Conservation (phyloP, 2,888 invertebrate species). For the Lordiphosa andalusiaca region DNA sequence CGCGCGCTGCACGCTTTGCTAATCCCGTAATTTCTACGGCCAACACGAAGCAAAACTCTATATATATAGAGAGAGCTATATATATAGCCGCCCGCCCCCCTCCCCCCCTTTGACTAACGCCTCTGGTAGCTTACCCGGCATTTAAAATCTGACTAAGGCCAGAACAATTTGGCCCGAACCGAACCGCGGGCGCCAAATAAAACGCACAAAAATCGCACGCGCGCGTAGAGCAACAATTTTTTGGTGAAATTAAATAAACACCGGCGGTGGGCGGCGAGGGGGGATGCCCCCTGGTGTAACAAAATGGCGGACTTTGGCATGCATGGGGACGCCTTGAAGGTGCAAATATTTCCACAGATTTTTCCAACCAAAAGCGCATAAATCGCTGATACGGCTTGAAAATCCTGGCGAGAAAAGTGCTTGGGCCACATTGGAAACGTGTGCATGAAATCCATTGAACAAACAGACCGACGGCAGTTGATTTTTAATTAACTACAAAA, state of each 20-base stretch:
- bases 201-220: conserved; percentile 52
- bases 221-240: conserved; percentile 50
- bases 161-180: conserved; percentile 65
- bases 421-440: conserved; percentile 55
- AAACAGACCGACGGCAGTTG: conserved; percentile 80
- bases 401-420: conserved; percentile 32
- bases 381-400: conserved; percentile 70
- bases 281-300: conserved; percentile 32
- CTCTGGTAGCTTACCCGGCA: conserved; percentile 24
- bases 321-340: conserved; percentile 49
- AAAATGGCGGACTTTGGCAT: conserved; percentile 67
- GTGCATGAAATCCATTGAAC: conserved; percentile 81
- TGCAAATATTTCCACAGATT: conserved; percentile 71
- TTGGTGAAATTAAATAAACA: conserved; percentile 74
- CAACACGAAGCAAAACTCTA: conserved; percentile 47
- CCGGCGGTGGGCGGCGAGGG: conserved; percentile 3
- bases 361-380: conserved; percentile 72
- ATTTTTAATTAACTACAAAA: conserved; percentile 80
- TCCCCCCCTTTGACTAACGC: not conserved
- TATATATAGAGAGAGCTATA: conserved; percentile 9
- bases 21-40: conserved; percentile 74
- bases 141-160: conserved; percentile 71
- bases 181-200: conserved; percentile 50
- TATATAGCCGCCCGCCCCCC: conserved; percentile 15
- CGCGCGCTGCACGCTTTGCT: conserved; percentile 33